Conservation (phyloP, 2,113 vertebrate species). For the Crotalus helleri region DNA sequence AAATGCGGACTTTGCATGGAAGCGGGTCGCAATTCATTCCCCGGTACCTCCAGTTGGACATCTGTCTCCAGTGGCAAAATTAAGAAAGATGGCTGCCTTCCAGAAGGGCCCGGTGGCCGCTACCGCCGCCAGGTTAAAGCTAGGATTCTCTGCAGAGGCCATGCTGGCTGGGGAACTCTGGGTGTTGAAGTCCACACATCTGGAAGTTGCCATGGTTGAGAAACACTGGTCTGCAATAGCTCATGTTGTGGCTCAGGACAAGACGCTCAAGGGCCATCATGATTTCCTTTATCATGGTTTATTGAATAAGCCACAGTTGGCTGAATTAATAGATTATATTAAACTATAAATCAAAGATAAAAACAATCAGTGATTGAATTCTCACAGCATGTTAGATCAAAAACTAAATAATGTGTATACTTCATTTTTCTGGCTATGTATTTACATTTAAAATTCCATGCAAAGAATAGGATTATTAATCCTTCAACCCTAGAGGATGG, state of each 20-base stretch:
- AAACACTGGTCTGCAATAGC: not conserved
- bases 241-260: not conserved
- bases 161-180: not conserved
- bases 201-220: not conserved
- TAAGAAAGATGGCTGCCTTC: not conserved
- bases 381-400: not conserved
- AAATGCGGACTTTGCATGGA: not conserved
- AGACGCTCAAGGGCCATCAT: not conserved
- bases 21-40: not conserved
- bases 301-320: not conserved
- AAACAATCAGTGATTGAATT: not conserved
- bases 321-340: not conserved
- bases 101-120: not conserved
- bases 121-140: not conserved
- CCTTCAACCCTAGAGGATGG: not conserved
- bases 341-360: not conserved
- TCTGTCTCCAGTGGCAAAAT: not conserved
- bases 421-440: not conserved
- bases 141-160: not conserved
- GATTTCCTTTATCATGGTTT: not conserved
- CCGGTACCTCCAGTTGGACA: no score
- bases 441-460: not conserved
- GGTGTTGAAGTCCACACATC: not conserved
- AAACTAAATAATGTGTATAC: not conserved
- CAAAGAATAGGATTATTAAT: not conserved